Evolutionary conservation across 2,797 vertebrate species (phyloP).

Genomic region (Pyrocephalus nanus): DNA sequence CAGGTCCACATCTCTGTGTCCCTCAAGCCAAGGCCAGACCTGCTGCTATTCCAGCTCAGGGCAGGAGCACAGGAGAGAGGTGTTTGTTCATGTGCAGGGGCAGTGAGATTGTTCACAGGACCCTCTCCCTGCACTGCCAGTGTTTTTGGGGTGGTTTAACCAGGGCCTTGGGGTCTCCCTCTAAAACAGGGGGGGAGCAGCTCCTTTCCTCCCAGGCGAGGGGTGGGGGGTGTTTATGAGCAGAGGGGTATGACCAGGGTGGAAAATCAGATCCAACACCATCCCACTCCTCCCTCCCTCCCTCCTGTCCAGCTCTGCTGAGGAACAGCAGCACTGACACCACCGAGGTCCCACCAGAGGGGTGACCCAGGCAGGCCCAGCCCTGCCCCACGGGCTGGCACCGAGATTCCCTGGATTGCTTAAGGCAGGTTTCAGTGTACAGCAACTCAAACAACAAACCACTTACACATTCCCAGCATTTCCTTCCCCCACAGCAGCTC

Average conservation of each 20-base stretch:
- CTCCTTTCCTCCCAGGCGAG: not conserved
- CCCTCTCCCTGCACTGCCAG: rapidly evolving
- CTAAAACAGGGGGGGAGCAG: not conserved
- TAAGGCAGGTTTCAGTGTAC: slow-evolving; percentile 35
- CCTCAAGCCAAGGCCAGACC: not conserved
- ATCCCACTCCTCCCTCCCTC: not conserved
- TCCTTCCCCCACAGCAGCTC: not conserved
- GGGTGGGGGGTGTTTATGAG: rapidly evolving
- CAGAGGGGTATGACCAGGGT: not conserved
- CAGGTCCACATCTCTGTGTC: not conserved
- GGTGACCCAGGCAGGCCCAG: not conserved
- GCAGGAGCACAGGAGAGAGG: rapidly evolving
- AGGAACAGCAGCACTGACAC: not conserved
- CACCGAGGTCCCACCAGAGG: not conserved
- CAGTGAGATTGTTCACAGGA: rapidly evolving
- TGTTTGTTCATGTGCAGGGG: not conserved
- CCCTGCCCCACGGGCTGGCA: not conserved
- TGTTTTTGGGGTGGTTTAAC: rapidly evolving
- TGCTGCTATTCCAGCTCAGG: not conserved
- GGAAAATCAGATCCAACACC: not conserved
- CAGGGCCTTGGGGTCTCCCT: not conserved
- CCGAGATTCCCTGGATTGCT: not conserved
- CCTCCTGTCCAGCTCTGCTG: rapidly evolving
- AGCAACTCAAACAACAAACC: not conserved
- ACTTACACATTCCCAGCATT: not conserved